Conservation (phyloP, 2,888 invertebrate species). For the Mellilla xanthometata region DNA sequence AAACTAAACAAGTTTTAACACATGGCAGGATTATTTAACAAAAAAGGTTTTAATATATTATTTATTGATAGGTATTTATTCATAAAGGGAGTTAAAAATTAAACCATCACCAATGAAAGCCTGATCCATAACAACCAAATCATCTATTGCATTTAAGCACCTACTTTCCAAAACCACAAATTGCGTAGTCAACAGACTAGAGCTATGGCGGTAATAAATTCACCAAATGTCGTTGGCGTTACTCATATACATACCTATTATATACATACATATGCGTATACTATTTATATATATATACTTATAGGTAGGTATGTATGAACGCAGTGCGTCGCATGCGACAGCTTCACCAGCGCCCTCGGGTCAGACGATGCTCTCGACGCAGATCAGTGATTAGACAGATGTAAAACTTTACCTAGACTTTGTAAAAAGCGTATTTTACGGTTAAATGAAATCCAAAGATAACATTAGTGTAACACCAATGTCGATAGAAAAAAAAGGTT, state of each 20-base stretch:
- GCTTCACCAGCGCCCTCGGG: slow-evolving; percentile 30
- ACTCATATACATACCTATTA: slow-evolving; percentile 23
- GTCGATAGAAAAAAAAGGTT: no score
- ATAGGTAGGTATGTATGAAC: slow-evolving; percentile 14
- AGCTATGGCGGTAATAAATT: slow-evolving; percentile 35
- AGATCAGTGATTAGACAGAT: background rate
- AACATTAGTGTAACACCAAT: no score
- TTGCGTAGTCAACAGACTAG: slow-evolving; percentile 1
- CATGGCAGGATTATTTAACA: no score
- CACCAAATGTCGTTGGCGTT: slow-evolving; percentile 41
- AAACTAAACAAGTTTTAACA: no score
- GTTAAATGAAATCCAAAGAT: no score
- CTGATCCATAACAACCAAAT: no score
- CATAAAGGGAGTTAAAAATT: no score
- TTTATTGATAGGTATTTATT: no score
- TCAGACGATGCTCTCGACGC: slow-evolving; percentile 34
- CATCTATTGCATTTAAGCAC: no score
- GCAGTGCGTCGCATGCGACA: slow-evolving; percentile 28
- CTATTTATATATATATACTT: background rate
- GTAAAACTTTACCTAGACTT: background rate
- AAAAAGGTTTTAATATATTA: no score
- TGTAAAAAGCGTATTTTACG: background rate
- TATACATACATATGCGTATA: background rate
- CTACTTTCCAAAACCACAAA: no score
- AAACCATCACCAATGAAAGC: no score